Evolutionary conservation across 2,797 vertebrate genomes (phyloP), one percentile per base, ranked within the genome.

Genomic region (Remorina albescens): DNA sequence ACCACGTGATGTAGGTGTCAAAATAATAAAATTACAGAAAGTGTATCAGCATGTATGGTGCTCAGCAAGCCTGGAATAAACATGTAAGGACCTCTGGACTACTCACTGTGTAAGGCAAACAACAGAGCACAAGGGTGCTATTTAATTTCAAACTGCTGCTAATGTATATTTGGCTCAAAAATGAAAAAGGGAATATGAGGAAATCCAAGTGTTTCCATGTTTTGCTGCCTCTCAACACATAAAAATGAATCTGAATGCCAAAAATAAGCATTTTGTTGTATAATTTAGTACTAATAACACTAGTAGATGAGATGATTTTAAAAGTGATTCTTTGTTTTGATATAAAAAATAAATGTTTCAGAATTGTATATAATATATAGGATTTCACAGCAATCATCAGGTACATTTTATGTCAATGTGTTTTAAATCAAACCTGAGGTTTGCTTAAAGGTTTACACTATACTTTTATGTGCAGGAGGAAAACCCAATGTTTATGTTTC

Each of bases 171-270:
- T 91, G 86, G 85, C 87, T 88, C 74, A 65, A 79, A 84, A 85
- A 74, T 71, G 63, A 89, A 89, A 93, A 94, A 93, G 92, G 93
- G 93, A 93, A 93, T 92, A 84, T 69, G 56, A 69, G 73, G 83
- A 88, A 86, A 84, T 71, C 70, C 28, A 67, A 76, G 67, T 80
- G 82, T 92, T 92, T 89, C 75, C 30, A 54, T 71, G 85, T 88
- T 89, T 87, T 86, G 65, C 84, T 90, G 87, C 86, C 89, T 92
- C 76, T 85, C 78, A 58, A 73, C 83, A 70, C 65, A 71, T 66
- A 51, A 83, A 85, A 86, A 84, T 87, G 65, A 82, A 85, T 84
- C 78, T 88, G 88, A 93, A 94, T 92, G 93, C 91, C 93, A 95
- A 94, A 94, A 83, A 63, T n/a, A 60, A 88, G 82, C 75, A 73